Evolutionary conservation across 2,113 vertebrate species (phyloP).

Genomic region (Ictalurus punctatus): DNA sequence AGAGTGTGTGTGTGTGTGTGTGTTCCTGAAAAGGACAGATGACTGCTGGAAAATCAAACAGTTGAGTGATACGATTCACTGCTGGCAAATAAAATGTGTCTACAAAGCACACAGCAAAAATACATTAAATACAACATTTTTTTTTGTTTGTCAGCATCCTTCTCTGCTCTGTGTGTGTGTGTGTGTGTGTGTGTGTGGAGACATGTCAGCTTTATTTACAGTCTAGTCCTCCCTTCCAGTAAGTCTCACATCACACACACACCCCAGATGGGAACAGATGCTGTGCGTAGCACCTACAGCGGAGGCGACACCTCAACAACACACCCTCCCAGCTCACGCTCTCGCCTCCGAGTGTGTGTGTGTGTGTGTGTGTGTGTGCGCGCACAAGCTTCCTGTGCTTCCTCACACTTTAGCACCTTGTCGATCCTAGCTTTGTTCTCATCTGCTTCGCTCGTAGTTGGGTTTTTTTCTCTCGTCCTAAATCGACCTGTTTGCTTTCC

Average conservation of each 20-base stretch:
- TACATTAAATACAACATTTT: not conserved
- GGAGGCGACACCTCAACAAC: not conserved
- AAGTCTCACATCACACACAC: not conserved
- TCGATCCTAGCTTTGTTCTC: not conserved
- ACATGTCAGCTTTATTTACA: conserved; percentile 6
- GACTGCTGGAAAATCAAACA: not conserved
- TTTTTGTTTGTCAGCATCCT: not conserved
- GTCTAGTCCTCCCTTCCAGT: not conserved
- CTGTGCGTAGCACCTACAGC: not conserved
- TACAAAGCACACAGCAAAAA: conserved; percentile 1
- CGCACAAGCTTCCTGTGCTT: not conserved
- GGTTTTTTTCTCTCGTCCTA: conserved; percentile 50
- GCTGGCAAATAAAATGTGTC: not conserved
- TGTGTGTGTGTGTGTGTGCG: not conserved
- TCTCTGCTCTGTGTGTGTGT: not conserved
- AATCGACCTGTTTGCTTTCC: conserved; percentile 75
- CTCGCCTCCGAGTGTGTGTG: not conserved
- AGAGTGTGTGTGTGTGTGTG: not conserved
- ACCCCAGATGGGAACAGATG: not conserved
- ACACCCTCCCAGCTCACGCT: not conserved
- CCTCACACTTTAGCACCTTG: not conserved
- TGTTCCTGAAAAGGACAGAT: not conserved
- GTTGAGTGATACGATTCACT: not conserved
- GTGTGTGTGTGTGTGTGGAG: not conserved
- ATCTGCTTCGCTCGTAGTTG: conserved; percentile 14